Evolutionary conservation across 2,113 vertebrate genomes (phyloP).

Genomic region (Piprites chloris): DNA sequence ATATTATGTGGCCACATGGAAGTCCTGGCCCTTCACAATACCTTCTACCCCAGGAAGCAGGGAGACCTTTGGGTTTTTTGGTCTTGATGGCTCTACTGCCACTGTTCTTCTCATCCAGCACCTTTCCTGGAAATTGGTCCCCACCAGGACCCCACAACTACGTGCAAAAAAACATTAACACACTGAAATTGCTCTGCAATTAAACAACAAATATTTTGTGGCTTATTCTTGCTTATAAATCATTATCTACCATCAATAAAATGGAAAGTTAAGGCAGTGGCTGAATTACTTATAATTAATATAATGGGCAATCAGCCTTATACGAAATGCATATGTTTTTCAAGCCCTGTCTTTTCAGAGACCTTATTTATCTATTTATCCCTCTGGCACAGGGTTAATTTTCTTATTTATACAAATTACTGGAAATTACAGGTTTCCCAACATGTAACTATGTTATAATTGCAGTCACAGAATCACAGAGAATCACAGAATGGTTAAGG

Average conservation of each 20-base stretch:
- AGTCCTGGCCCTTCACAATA: not conserved
- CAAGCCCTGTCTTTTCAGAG: not conserved
- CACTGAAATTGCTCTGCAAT: not conserved
- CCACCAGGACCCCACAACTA: not conserved
- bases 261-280: not conserved
- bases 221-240: not conserved
- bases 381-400: not conserved
- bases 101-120: not conserved
- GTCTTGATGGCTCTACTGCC: not conserved
- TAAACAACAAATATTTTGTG: not conserved
- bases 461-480: not conserved
- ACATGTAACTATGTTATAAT: not conserved
- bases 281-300: not conserved
- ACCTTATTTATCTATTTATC: not conserved
- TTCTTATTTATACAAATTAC: not conserved
- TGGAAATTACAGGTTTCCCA: not conserved
- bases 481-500: not conserved
- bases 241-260: not conserved
- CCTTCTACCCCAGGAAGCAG: fast-evolving
- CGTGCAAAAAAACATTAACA: not conserved
- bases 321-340: not conserved
- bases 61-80: not conserved
- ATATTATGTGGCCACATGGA: fast-evolving
- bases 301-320: not conserved
- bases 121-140: not conserved